A percentile compares a stretch with the other conserved stretches of the same genome.
Evolutionary conservation across 2,888 invertebrate genomes (phyloP).

Genomic region (Pandemis cinnamomeana): DNA sequence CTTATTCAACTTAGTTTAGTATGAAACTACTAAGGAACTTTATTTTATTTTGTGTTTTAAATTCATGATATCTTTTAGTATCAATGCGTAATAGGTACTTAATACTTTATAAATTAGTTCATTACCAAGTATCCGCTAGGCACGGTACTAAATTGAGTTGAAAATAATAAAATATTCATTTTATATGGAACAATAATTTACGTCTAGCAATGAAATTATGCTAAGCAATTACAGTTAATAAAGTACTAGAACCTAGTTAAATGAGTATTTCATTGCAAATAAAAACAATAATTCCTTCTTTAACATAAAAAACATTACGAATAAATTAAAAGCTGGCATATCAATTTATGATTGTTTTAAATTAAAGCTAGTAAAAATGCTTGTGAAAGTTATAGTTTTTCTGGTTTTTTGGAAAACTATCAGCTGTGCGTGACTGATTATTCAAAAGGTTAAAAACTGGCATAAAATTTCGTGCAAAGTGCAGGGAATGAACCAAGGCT

Average conservation of each 20-base stretch:
- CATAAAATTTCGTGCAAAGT: slow-evolving; percentile 74
- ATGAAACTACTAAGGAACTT: background rate
- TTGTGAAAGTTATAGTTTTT: slow-evolving; percentile 43
- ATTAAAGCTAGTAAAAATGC: slow-evolving; percentile 25
- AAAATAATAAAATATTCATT: slow-evolving; percentile 12
- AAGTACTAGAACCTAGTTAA: slow-evolving; percentile 24
- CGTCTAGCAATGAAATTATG: slow-evolving; percentile 13
- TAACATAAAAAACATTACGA: slow-evolving; percentile 22
- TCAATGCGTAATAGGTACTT: background rate
- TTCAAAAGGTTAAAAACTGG: slow-evolving; percentile 71
- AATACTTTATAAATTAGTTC: background rate
- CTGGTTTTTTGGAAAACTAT: slow-evolving; percentile 41
- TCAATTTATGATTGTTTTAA: background rate
- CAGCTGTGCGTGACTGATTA: slow-evolving; percentile 52
- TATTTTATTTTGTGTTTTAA: background rate
- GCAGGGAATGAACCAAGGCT: slow-evolving; percentile 61
- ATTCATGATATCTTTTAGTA: too few species aligned
- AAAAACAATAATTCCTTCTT: slow-evolving; percentile 24
- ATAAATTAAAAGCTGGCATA: slow-evolving; percentile 12
- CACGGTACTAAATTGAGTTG: background rate
- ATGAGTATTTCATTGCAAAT: slow-evolving; percentile 24
- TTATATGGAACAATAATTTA: slow-evolving; percentile 7
- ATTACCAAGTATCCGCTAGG: background rate
- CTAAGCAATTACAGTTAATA: slow-evolving; percentile 27
- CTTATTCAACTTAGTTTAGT: background rate